Evolutionary conservation across 1,140 invertebrate species (phyloP).

Genomic region (Ylistrum balloti): DNA sequence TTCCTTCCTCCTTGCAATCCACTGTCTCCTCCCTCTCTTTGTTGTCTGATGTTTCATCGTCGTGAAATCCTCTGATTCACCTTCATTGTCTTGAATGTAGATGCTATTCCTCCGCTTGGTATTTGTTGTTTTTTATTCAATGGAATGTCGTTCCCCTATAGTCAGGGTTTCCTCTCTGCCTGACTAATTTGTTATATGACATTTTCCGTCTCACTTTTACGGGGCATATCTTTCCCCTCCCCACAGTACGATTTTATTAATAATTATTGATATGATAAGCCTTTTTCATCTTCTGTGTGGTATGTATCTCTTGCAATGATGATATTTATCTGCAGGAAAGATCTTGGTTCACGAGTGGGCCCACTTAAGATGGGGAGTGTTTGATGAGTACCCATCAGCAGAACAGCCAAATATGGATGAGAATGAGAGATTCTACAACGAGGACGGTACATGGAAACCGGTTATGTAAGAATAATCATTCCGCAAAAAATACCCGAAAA

Average conservation of each 20-base stretch:
- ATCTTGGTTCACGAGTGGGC: slow-evolving; percentile 76
- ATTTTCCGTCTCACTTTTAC: background rate
- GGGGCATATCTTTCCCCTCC: too few species aligned
- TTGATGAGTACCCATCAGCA: slow-evolving; percentile 73
- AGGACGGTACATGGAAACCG: slow-evolving; percentile 67
- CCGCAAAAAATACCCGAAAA: too few species aligned
- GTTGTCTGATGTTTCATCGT: too few species aligned
- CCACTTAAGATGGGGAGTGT: slow-evolving; percentile 76
- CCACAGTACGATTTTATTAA: too few species aligned
- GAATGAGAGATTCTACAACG: slow-evolving; percentile 65
- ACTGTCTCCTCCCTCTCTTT: too few species aligned
- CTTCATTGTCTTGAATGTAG: too few species aligned
- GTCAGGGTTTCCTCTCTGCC: background rate
- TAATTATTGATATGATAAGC: too few species aligned
- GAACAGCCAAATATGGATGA: slow-evolving; percentile 47
- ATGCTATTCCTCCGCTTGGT: too few species aligned
- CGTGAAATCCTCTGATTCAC: too few species aligned
- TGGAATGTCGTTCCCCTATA: background rate
- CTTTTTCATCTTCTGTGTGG: background rate
- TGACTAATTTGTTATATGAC: background rate
- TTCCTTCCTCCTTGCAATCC: too few species aligned
- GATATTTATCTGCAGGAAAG: slow-evolving; percentile 65
- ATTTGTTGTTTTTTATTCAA: too few species aligned
- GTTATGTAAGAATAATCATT: slow-evolving; percentile 64
- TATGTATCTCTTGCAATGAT: background rate